Evolutionary conservation across 2,797 vertebrate species (phyloP).

Genomic region (Acanthopagrus latus): DNA sequence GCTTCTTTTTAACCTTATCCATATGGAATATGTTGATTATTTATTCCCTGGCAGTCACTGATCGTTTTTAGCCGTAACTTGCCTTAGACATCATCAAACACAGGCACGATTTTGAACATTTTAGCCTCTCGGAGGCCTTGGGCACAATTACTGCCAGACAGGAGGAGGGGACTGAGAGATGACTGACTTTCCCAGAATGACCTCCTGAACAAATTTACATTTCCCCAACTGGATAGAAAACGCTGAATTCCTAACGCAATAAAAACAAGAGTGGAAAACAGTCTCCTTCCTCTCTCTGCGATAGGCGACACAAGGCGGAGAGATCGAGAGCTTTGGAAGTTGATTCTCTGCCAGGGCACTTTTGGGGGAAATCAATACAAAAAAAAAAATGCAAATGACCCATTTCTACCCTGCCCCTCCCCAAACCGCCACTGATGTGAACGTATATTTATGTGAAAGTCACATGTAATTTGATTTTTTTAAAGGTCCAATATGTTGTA

Average conservation of each 20-base stretch:
- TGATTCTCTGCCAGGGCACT: conserved; percentile 74
- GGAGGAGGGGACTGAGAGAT: conserved; percentile 27
- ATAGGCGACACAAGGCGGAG: conserved; percentile 31
- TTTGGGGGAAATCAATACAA: conserved; percentile 77
- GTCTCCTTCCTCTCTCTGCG: conserved; percentile 6
- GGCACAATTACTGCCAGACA: conserved; percentile 65
- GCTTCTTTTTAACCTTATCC: conserved; percentile 9
- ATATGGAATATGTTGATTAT: conserved; percentile 50
- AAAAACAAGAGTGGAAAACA: conserved; percentile 49
- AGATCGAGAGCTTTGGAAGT: conserved; percentile 44
- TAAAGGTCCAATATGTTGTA: conserved; percentile 75
- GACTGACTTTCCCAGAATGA: conserved; percentile 59
- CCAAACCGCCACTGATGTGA: conserved; percentile 58
- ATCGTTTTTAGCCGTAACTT: conserved; percentile 47
- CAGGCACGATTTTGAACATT: conserved; percentile 51
- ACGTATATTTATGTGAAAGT: conserved; percentile 77
- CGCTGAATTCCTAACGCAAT: conserved; percentile 65
- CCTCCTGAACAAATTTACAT: conserved; percentile 55
- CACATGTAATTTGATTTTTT: conserved; percentile 76
- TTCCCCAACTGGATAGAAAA: conserved; percentile 56
- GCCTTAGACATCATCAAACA: conserved; percentile 62
- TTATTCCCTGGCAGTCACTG: conserved; percentile 63
- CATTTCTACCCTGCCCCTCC: conserved; percentile 38
- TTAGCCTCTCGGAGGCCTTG: not conserved
- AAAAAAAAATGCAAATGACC: conserved; percentile 79